A percentile compares a stretch with the other conserved stretches of the same genome.
Conservation (phyloP, 2,113 vertebrate species). For the Regulus satrapa region DNA sequence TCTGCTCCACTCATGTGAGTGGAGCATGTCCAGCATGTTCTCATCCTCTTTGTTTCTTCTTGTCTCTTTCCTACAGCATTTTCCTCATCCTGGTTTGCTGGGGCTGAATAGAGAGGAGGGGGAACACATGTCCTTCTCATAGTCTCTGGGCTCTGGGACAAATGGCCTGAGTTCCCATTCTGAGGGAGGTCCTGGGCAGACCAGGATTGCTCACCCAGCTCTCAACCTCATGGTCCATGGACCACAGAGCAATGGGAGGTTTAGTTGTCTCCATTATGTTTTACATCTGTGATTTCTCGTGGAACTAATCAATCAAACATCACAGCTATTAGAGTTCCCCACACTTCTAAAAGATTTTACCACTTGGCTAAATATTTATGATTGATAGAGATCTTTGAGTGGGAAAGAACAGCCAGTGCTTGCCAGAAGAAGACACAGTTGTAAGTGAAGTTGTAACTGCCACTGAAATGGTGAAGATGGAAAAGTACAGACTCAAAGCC, state of each 20-base stretch:
- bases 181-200: background rate
- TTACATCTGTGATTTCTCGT: background rate
- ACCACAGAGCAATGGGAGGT: background rate
- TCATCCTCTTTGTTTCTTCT: background rate
- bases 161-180: background rate
- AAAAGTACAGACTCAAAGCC: background rate
- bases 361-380: background rate
- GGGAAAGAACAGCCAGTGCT: background rate
- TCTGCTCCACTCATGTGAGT: no score
- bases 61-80: background rate
- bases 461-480: background rate
- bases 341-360: background rate
- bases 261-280: background rate
- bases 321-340: background rate
- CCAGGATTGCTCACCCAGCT: background rate
- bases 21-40: background rate
- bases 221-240: rapidly evolving
- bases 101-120: background rate
- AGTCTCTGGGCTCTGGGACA: background rate
- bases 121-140: background rate
- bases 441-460: background rate
- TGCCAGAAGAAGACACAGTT: background rate
- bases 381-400: background rate
- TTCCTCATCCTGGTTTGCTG: background rate
- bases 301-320: background rate